These are phyloP conservation scores for Pseudolaguvia tuberculata DNA, from an alignment of 2,113 vertebrate species.

Conservation along the genomic window DNA sequence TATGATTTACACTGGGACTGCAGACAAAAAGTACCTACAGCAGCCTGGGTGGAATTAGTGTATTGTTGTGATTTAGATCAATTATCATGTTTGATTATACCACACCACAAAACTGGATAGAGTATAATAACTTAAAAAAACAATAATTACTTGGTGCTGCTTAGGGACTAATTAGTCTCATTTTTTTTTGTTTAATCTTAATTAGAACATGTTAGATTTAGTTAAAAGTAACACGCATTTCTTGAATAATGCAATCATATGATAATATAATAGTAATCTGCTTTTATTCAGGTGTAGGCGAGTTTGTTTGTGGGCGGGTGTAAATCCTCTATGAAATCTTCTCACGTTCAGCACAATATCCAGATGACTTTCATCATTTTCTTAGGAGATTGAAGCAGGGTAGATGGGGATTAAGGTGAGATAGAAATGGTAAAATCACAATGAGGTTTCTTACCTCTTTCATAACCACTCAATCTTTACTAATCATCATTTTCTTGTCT, in stretches of 20 bases:
- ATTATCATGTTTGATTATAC: neutral
- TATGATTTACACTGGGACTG: neutral
- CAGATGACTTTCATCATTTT: constrained; percentile 32
- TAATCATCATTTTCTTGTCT: constrained; percentile 37
- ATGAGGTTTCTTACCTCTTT: constrained; percentile 46
- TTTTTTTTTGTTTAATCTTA: neutral
- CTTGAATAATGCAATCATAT: neutral
- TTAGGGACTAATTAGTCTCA: constrained; percentile 3
- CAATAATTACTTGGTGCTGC: constrained; percentile 5
- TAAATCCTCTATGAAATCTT: constrained; percentile 12
- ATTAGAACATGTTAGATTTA: neutral
- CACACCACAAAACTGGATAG: neutral
- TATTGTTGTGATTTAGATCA: neutral
- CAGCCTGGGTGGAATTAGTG: neutral
- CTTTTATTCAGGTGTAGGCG: neutral
- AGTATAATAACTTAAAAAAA: neutral
- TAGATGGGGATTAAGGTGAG: constrained; percentile 16
- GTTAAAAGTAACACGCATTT: neutral
- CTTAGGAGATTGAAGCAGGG: constrained; percentile 17
- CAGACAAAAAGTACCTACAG: constrained; percentile 27
- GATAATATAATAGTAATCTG: constrained; percentile 4
- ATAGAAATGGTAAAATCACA: constrained; percentile 36
- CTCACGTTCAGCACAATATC: constrained; percentile 29
- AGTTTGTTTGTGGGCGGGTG: neutral
- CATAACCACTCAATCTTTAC: constrained; percentile 42